Evolutionary conservation across 2,113 vertebrate genomes (phyloP).

Genomic region (Nesogale talazaci): DNA sequence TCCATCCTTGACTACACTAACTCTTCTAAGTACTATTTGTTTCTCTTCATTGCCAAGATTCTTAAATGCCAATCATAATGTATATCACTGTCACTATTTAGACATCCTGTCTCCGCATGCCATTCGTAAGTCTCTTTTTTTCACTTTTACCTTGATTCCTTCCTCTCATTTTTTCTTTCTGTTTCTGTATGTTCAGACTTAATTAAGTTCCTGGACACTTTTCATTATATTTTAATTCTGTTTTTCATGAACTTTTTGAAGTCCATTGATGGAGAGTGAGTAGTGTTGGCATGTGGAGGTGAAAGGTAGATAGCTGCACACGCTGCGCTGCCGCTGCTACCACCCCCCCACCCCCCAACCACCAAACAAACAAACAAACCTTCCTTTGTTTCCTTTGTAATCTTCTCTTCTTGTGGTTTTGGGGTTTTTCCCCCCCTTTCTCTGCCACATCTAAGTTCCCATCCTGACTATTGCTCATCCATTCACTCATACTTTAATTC

Average conservation of each 20-base stretch:
- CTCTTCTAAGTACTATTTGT: neutral
- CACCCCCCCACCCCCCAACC: no score
- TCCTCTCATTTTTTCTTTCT: neutral
- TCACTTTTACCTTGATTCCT: neutral
- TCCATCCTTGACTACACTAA: neutral
- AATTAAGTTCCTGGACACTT: no score
- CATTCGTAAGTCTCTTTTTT: neutral
- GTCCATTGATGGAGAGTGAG: neutral
- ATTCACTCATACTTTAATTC: neutral
- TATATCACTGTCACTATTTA: neutral
- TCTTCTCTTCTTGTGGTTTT: neutral
- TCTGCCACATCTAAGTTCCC: neutral
- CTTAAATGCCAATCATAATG: neutral
- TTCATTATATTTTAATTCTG: no score
- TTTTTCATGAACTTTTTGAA: neutral
- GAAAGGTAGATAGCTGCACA: neutral
- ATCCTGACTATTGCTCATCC: neutral
- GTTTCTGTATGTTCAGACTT: neutral
- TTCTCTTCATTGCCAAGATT: neutral
- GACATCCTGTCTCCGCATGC: neutral
- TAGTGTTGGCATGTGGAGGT: neutral
- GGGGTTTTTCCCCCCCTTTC: neutral
- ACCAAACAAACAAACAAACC: neutral
- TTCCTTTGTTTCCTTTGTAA: neutral
- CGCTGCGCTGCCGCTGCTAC: no score